phyloP scores from a whole-genome alignment of 2,888 invertebrate species.

The Caenorhabditis sp. region DNA sequence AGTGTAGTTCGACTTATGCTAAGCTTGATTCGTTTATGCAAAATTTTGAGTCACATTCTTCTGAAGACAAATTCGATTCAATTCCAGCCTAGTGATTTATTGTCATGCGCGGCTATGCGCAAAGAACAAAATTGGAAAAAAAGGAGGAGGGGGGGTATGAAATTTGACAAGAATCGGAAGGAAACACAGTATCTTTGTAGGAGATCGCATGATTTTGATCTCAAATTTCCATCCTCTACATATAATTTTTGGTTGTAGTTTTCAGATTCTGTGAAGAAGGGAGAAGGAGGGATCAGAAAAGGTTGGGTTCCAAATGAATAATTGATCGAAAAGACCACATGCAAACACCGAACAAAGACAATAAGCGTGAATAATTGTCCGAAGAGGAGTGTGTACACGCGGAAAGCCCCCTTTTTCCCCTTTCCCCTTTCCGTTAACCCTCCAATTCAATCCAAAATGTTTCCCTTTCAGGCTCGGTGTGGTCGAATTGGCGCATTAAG shows the following conservation, averaged over 20 bases:
- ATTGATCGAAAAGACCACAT: constrained; percentile 25
- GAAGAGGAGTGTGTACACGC: constrained; percentile 17
- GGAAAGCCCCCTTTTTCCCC: not conserved
- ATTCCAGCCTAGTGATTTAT: too few species aligned
- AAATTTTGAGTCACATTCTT: constrained; percentile 39
- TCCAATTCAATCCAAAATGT: not conserved
- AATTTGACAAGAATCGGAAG: constrained; percentile 24
- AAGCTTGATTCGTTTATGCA: constrained; percentile 61
- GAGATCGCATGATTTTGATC: too few species aligned
- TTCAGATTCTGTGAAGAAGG: not conserved
- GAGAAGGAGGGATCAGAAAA: not conserved
- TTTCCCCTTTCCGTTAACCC: not conserved
- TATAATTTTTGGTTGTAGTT: too few species aligned
- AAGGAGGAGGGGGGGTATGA: too few species aligned
- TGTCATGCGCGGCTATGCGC: too few species aligned
- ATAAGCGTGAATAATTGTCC: constrained; percentile 53
- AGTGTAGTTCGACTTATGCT: constrained; percentile 57
- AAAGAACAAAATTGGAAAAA: too few species aligned
- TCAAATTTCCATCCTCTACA: too few species aligned
- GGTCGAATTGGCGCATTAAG: constrained; percentile 79
- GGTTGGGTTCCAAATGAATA: constrained; percentile 29
- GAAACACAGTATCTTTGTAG: not conserved
- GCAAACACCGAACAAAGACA: constrained; percentile 37
- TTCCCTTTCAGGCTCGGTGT: constrained; percentile 75
- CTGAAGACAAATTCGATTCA: constrained; percentile 21